Conservation (phyloP, 2,888 invertebrate genomes). For the Eupithecia subumbrata region DNA sequence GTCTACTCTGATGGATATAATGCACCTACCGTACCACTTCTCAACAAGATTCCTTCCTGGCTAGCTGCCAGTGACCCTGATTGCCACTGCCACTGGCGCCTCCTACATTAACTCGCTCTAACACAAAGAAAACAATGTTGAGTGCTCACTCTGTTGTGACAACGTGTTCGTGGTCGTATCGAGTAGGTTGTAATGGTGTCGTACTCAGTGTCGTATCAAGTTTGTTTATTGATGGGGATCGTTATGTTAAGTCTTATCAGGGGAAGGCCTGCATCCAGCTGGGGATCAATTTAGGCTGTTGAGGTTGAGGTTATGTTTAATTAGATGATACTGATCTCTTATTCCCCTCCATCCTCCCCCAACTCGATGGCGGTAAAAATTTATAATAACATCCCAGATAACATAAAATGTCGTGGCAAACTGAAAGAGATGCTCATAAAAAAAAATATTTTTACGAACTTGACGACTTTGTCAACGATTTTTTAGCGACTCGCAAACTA, state of each 20-base stretch:
- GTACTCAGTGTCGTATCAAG: background rate
- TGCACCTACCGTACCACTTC: slow-evolving; percentile 26
- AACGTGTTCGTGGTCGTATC: slow-evolving; percentile 37
- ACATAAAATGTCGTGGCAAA: too few relatives aligned
- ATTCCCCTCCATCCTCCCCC: too few relatives aligned
- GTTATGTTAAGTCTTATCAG: too few relatives aligned
- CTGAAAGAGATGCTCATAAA: too few relatives aligned
- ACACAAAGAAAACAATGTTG: slow-evolving; percentile 47
- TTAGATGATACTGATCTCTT: background rate
- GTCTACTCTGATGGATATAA: slow-evolving; percentile 2
- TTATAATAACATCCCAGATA: too few relatives aligned
- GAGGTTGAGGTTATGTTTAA: too few relatives aligned
- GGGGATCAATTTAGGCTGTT: too few relatives aligned
- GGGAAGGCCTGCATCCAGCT: too few relatives aligned
- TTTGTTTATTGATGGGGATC: background rate
- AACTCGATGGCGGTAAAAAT: too few relatives aligned
- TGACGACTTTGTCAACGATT: too few relatives aligned
- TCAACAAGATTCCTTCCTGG: slow-evolving; percentile 51
- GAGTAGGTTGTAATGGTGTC: slow-evolving; percentile 16
- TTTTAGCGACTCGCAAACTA: too few relatives aligned
- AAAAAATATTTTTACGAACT: too few relatives aligned
- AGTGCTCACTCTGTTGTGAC: slow-evolving; percentile 45
- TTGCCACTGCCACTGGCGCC: slow-evolving; percentile 52
- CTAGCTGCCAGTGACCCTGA: slow-evolving; percentile 52
- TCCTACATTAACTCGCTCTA: slow-evolving; percentile 51